These are phyloP conservation scores for Anthopleura sola DNA, from an alignment of 64 coral and sea anemone genomes.

Conservation along the genomic window DNA sequence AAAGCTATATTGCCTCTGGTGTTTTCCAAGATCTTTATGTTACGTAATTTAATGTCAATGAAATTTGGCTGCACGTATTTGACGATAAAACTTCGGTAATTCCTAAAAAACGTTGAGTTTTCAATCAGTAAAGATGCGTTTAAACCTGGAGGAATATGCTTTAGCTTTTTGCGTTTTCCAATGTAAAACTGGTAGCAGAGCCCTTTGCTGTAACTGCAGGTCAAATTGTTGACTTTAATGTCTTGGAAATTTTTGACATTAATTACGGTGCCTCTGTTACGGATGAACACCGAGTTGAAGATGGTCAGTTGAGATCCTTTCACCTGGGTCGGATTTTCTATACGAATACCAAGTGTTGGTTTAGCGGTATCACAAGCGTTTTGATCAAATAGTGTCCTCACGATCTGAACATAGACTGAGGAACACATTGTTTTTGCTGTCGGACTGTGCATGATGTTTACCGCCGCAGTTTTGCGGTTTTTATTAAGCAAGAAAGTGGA, in stretches of 20 bases:
- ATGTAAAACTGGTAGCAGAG: background rate
- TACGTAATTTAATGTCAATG: background rate
- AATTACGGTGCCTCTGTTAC: background rate
- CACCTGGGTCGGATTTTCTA: background rate
- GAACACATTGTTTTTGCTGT: background rate
- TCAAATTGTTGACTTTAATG: background rate
- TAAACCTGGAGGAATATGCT: background rate
- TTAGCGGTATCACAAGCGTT: background rate
- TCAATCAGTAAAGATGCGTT: background rate
- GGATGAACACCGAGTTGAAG: background rate
- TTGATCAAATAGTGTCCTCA: background rate
- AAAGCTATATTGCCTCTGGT: background rate
- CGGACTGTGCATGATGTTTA: background rate
- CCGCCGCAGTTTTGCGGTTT: background rate
- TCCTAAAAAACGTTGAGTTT: background rate
- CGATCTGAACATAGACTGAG: background rate
- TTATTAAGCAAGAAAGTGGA: background rate
- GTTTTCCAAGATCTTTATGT: background rate
- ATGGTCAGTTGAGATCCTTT: background rate
- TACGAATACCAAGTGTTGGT: background rate
- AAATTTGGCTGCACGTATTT: conserved; percentile 5
- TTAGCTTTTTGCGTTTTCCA: background rate
- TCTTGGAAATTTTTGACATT: background rate
- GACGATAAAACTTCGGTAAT: background rate
- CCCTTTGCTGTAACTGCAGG: background rate